Evolutionary conservation across 2,113 vertebrate genomes (phyloP).

Genomic region (Protomyctophum bolini): DNA sequence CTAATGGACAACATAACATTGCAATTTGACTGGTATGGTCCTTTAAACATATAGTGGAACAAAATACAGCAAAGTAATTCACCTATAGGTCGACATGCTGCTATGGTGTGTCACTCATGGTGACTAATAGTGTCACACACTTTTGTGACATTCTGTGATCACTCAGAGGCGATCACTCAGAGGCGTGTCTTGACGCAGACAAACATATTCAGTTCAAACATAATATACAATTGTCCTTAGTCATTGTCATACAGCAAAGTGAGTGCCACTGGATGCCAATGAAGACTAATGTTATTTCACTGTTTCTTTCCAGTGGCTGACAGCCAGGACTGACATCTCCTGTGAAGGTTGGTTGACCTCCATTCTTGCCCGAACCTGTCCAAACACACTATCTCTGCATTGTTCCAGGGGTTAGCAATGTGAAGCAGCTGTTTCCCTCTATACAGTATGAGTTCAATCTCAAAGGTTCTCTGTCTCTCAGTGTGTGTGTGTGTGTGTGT

Average conservation of each 20-base stretch:
- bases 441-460: conserved; percentile 54
- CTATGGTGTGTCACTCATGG: conserved; percentile 47
- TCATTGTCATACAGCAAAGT: conserved; percentile 21
- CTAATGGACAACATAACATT: too few relatives aligned
- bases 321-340: conserved; percentile 60
- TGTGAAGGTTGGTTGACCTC: conserved; percentile 71
- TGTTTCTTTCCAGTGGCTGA: conserved; percentile 56
- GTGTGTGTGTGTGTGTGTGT: neutral
- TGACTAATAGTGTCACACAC: conserved; percentile 53
- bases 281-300: conserved; percentile 50
- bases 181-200: conserved; percentile 51
- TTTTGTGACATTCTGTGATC: conserved; percentile 52
- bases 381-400: conserved; percentile 74
- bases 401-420: conserved; percentile 77
- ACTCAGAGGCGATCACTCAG: conserved; percentile 31
- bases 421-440: conserved; percentile 77
- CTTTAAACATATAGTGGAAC: conserved; percentile 64
- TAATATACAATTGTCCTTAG: conserved; percentile 2
- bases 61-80: conserved; percentile 63
- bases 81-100: conserved; percentile 61
- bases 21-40: too few relatives aligned
- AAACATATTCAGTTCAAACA: conserved; percentile 35
- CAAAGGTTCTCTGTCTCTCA: conserved; percentile 49
- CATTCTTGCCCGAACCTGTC: conserved; percentile 76
- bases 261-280: conserved; percentile 32